phyloP scores from a whole-genome alignment of 2,888 invertebrate species.

The Drosophila monieri region DNA sequence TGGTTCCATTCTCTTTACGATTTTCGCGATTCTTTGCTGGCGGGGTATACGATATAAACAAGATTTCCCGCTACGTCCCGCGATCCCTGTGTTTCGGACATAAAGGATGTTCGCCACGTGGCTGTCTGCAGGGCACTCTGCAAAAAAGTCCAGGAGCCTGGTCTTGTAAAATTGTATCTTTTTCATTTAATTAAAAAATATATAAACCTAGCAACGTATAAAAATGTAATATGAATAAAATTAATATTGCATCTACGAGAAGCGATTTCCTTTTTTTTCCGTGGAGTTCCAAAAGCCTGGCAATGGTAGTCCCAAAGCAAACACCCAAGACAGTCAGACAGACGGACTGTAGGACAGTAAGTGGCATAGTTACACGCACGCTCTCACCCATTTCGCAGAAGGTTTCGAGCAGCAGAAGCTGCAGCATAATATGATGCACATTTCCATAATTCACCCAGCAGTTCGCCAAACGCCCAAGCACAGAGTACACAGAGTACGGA shows the following conservation, averaged over 20 bases:
- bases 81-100: neutral
- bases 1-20: constrained; percentile 16
- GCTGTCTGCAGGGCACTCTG: constrained; percentile 1
- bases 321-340: constrained; percentile 37
- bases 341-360: constrained; percentile 57
- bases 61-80: constrained; percentile 2
- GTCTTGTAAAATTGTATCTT: neutral
- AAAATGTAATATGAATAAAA: neutral
- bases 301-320: constrained; percentile 52
- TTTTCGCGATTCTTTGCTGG: constrained; percentile 8
- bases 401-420: constrained; percentile 17
- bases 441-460: constrained; percentile 52
- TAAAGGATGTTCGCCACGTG: constrained; percentile 20
- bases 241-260: neutral
- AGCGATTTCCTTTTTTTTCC: neutral
- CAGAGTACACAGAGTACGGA: neutral
- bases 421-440: constrained; percentile 59
- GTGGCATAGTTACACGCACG: constrained; percentile 67
- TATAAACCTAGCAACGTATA: neutral
- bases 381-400: constrained; percentile 28
- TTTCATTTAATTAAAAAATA: neutral
- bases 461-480: constrained; percentile 44
- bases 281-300: constrained; percentile 30
- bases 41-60: constrained; percentile 4
- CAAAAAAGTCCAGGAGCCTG: neutral